phyloP scores from a whole-genome alignment of 2,113 vertebrate genomes.

The Sphyrna mokarran region DNA sequence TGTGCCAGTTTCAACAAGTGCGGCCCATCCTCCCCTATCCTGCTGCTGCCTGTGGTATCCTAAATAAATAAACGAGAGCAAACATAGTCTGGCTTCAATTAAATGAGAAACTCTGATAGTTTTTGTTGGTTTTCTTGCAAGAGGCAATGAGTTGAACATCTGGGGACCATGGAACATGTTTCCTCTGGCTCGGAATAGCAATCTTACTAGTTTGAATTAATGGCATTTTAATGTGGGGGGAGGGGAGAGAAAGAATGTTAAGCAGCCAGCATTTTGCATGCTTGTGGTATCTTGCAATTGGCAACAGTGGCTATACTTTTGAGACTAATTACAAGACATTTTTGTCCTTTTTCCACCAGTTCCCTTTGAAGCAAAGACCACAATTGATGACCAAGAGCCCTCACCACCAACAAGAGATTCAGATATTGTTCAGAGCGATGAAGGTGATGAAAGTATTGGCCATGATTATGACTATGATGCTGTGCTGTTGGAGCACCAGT shows the following conservation, averaged over 20 bases:
- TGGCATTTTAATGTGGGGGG: conserved; percentile 29
- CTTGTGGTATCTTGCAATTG: not conserved
- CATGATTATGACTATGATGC: not conserved
- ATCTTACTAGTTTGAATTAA: not conserved
- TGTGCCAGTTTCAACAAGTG: conserved; percentile 36
- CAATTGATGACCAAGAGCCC: conserved; percentile 39
- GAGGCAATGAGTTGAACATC: conserved; percentile 28
- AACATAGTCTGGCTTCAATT: conserved; percentile 35
- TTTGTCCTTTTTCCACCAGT: conserved; percentile 50
- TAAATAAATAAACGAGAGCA: conserved; percentile 36
- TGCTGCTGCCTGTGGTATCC: conserved; percentile 36
- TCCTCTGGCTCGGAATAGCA: conserved; percentile 18
- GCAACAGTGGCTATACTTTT: conserved; percentile 21
- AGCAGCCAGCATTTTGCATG: conserved; percentile 4
- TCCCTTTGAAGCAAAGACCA: conserved; percentile 46
- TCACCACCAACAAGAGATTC: not conserved
- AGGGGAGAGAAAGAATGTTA: conserved; percentile 20
- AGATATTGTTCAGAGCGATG: conserved; percentile 56
- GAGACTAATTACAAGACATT: conserved; percentile 37
- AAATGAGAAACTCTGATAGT: conserved; percentile 33
- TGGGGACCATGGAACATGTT: conserved; percentile 20
- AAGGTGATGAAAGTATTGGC: conserved; percentile 43
- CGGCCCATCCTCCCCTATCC: conserved; percentile 33
- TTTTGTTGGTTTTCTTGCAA: conserved; percentile 34
- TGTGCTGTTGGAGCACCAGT: rapidly evolving